Percentiles rank a stretch among this genome's conserved stretches.
Conservation (phyloP, 2,888 invertebrate species). For the Holacanthella duospinosa region DNA sequence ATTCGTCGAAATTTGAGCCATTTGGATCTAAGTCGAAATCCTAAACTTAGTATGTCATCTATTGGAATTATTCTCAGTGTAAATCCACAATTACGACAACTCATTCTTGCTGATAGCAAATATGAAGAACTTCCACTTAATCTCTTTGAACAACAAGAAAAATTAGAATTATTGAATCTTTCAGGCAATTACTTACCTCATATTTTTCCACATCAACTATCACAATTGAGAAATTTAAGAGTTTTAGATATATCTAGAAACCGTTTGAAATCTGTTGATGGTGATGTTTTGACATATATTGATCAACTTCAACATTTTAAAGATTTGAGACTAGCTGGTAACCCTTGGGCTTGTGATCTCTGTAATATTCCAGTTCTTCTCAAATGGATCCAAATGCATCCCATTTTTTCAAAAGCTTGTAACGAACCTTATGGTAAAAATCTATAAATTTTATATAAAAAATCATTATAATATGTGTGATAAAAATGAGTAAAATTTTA, state of each 20-base stretch:
- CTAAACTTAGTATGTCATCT: constrained; percentile 45
- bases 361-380: constrained; percentile 53
- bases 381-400: constrained; percentile 28
- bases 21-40: constrained; percentile 37
- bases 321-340: constrained; percentile 47
- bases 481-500: not conserved
- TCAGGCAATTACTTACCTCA: constrained; percentile 58
- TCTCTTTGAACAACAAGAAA: constrained; percentile 51
- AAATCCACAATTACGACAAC: constrained; percentile 49
- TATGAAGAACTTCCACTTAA: constrained; percentile 50
- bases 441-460: not conserved
- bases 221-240: constrained; percentile 49
- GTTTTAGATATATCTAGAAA: constrained; percentile 65
- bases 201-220: constrained; percentile 50
- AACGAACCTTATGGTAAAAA: constrained; percentile 9
- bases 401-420: constrained; percentile 21
- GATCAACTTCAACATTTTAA: constrained; percentile 42
- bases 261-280: constrained; percentile 54
- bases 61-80: constrained; percentile 44
- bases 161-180: constrained; percentile 57
- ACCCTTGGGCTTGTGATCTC: constrained; percentile 59
- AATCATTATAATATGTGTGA: not conserved
- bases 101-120: constrained; percentile 53
- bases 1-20: constrained; percentile 35
- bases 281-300: constrained; percentile 49